Conservation (phyloP, 2,113 vertebrate genomes). For the Pampusana beccarii region DNA sequence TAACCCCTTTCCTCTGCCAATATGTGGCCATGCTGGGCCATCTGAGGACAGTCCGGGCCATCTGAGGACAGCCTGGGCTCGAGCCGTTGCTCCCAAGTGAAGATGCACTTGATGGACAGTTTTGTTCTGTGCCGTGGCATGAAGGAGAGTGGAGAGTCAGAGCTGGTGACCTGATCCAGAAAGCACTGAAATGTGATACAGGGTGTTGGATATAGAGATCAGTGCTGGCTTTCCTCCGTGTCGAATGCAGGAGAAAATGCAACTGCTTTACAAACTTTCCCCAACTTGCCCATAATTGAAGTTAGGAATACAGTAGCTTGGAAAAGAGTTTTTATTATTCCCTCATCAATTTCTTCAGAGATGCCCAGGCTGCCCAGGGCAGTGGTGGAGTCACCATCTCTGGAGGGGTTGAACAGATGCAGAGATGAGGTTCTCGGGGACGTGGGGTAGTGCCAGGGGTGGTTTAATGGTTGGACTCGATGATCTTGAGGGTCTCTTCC, state of each 20-base stretch:
- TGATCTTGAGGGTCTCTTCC: too few species aligned
- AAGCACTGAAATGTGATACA: background rate
- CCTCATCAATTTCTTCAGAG: background rate
- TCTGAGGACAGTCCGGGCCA: fast-evolving
- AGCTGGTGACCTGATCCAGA: background rate
- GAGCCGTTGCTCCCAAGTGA: fast-evolving
- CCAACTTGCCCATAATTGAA: background rate
- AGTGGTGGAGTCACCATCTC: too few species aligned
- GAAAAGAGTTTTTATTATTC: background rate
- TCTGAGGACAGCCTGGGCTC: background rate
- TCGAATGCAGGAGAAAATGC: background rate
- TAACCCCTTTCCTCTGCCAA: background rate
- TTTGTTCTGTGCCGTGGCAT: background rate
- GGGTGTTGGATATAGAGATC: background rate
- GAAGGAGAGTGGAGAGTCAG: background rate
- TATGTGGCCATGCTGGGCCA: background rate
- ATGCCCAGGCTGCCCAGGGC: too few species aligned
- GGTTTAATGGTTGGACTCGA: too few species aligned
- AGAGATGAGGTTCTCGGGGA: too few species aligned
- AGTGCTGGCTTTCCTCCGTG: background rate
- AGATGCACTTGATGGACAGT: background rate
- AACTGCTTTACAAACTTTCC: background rate
- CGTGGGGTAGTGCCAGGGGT: too few species aligned
- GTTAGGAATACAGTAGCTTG: background rate
- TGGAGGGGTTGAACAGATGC: too few species aligned